Conservation (phyloP, 2,113 vertebrate species). For the Columba livia region DNA sequence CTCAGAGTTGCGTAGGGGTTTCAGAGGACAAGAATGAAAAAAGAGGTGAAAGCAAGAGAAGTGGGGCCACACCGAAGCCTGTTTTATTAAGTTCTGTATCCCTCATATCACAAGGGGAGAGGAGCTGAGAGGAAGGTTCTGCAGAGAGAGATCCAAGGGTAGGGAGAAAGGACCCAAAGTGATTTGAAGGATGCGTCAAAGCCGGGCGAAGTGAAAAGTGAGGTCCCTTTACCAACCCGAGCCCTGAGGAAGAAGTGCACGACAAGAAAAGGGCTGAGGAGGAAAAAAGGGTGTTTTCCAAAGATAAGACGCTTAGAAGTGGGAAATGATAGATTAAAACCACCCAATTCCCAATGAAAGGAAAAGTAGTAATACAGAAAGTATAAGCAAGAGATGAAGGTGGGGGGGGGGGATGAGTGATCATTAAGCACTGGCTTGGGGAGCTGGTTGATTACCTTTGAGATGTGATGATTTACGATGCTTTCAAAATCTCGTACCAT, state of each 20-base stretch:
- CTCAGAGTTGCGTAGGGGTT: background rate
- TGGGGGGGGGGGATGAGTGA: rapidly evolving
- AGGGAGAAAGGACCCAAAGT: background rate
- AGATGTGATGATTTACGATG: background rate
- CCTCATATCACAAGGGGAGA: background rate
- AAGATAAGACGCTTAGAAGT: background rate
- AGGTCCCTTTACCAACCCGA: background rate
- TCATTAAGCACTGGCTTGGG: background rate
- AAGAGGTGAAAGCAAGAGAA: background rate
- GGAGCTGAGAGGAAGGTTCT: background rate
- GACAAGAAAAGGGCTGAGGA: background rate
- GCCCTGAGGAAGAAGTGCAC: background rate
- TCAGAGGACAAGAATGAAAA: background rate
- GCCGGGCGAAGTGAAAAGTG: background rate
- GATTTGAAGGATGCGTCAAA: background rate
- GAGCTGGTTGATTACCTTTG: background rate
- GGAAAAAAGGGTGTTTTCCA: background rate
- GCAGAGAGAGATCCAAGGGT: background rate
- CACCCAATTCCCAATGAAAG: background rate
- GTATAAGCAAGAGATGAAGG: background rate
- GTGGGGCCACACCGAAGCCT: background rate
- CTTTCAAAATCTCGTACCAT: background rate
- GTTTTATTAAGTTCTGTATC: background rate
- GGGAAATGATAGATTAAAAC: background rate
- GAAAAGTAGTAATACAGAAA: background rate